Evolutionary conservation across 2,888 invertebrate species (phyloP), one percentile per base, ranked within the genome.

Genomic region (Aleiodes testaceus): DNA sequence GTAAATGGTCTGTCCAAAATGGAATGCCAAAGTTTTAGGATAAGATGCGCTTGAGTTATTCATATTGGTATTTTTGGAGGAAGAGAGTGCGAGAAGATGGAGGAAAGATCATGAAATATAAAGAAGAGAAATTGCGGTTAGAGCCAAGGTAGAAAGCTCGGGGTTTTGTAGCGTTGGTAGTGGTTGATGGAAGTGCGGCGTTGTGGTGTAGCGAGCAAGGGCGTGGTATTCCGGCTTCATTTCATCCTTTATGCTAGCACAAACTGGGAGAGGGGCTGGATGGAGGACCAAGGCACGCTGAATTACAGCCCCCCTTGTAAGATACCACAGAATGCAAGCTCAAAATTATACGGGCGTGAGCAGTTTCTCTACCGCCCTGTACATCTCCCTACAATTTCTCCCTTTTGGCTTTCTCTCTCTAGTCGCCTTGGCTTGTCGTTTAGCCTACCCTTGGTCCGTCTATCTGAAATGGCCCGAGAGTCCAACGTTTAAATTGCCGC

Each of bases 311-410:
- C 84, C 84, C 36, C 36, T 84, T 80, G 81, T 82, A 83, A 85
- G 84, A 85, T 85, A 85, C 85, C 85, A 79, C 85, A 85, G 82
- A 85, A 85, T 85, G 83, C 82, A 81, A 82, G 81, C 81, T 84
- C 81, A 82, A 85, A 85, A 85, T 86, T 86, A 85, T 83, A 86
- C 82, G 83, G 84, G 83, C 84, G 82, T 85, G 82, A 85, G 84
- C 84, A 84, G 81, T 83, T 82, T 76, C 79, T 69, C 53, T 36
- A 36, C 36, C 36, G 36, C 36, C 36, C 36, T 59, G 59, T 59
- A 59, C 59, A 59, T 18, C 59, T 42, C 67, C 69, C 77, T 66
- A 47, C 30, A 44, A 44, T 65, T 53, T 52, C 52, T 69, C 63
- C 67, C 66, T 69, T 61, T 30, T 64, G 22, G 59, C 63, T 66